Conservation (phyloP, 2,888 invertebrate genomes). For the Leuctra nigra region DNA sequence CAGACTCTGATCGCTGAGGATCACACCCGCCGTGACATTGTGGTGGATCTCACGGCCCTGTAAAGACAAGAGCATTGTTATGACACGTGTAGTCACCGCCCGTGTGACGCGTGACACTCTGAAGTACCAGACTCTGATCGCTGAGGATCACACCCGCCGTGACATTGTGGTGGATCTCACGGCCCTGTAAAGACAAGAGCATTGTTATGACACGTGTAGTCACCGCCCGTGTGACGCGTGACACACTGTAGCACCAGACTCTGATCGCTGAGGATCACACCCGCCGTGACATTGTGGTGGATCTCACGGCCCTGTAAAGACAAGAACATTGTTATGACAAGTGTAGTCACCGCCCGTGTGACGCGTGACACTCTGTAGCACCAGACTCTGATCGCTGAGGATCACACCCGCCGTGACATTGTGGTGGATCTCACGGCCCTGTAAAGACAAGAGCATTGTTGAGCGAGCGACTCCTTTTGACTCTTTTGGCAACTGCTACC, state of each 20-base stretch:
- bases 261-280: conserved; percentile 78
- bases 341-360: conserved; percentile 82
- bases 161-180: conserved; percentile 75
- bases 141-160: conserved; percentile 76
- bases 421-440: conserved; percentile 78
- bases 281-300: conserved; percentile 72
- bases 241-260: conserved; percentile 81
- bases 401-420: conserved; percentile 76
- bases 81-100: conserved; percentile 85
- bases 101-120: conserved; percentile 71
- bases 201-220: conserved; percentile 82
- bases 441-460: too few species aligned
- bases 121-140: conserved; percentile 79
- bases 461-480: too few species aligned
- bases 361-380: conserved; percentile 75
- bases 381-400: conserved; percentile 78
- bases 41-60: conserved; percentile 78
- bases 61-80: too few species aligned
- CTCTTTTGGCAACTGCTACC: too few species aligned
- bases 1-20: conserved; percentile 78
- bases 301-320: conserved; percentile 74
- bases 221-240: conserved; percentile 74
- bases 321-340: too few species aligned
- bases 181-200: too few species aligned
- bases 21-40: conserved; percentile 72